Evolutionary conservation across 1,140 invertebrate genomes (phyloP).

Genomic region (Trichomalopsis sarcophagae): DNA sequence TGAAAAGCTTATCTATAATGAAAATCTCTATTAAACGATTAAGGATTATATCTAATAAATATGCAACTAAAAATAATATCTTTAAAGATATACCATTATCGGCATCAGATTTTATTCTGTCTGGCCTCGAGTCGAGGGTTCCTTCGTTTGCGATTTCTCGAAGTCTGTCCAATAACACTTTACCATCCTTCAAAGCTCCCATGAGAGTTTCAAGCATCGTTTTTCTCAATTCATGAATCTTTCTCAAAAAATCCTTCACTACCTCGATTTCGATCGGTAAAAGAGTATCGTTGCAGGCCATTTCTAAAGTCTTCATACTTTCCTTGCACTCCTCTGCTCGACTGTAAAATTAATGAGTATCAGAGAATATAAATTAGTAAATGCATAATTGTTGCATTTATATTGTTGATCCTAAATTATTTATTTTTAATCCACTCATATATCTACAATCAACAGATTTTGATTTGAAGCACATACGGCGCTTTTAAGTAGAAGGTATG

Average conservation of each 20-base stretch:
- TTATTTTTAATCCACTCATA: no score
- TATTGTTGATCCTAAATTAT: no score
- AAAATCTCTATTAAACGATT: no score
- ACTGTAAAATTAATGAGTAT: constrained; percentile 67
- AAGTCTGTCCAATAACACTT: constrained; percentile 82
- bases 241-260: constrained; percentile 79
- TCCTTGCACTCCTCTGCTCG: constrained; percentile 82
- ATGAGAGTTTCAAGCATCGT: constrained; percentile 86
- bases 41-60: no score
- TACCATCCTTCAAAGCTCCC: constrained; percentile 86
- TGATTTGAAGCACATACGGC: no score
- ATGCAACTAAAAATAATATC: no score
- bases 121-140: constrained; percentile 84
- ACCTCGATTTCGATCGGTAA: constrained; percentile 82
- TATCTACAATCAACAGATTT: no score
- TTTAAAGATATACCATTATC: constrained; percentile 73
- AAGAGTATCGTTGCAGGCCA: constrained; percentile 79
- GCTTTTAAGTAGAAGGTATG: background rate
- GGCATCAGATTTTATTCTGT: constrained; percentile 79
- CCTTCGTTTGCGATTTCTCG: constrained; percentile 81
- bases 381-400: background rate
- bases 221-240: constrained; percentile 80
- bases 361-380: background rate
- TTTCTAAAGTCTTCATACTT: constrained; percentile 81
- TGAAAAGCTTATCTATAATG: no score